These are phyloP conservation scores for Pardalotus punctatus DNA, from an alignment of 2,113 vertebrate species.

Conservation along the genomic window DNA sequence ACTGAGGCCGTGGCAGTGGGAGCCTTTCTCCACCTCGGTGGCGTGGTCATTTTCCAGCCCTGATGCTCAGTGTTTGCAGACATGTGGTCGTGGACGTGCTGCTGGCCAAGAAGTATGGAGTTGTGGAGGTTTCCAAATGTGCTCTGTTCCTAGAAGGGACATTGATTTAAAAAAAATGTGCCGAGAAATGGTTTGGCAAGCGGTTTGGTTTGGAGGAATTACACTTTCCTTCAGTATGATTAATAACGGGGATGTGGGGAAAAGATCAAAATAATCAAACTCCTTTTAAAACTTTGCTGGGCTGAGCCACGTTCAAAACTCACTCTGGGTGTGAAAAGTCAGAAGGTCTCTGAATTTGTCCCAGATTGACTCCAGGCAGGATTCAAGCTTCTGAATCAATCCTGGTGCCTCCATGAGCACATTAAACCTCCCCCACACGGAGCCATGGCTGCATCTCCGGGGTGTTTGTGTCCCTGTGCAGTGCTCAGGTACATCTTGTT, in stretches of 20 bases:
- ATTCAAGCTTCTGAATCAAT: neutral
- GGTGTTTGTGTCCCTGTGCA: accelerated
- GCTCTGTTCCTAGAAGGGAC: neutral
- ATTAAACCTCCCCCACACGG: neutral
- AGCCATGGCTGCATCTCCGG: accelerated
- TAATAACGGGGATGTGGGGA: neutral
- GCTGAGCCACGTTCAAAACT: neutral
- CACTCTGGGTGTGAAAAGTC: neutral
- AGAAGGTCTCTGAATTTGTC: neutral
- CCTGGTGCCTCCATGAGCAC: accelerated
- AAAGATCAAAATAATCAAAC: neutral
- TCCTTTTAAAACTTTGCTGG: neutral
- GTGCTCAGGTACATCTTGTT: accelerated
- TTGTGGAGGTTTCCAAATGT: neutral
- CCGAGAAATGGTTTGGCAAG: neutral
- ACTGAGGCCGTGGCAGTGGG: accelerated
- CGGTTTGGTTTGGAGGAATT: neutral
- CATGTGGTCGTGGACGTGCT: accelerated
- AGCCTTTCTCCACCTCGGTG: neutral
- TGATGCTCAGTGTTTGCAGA: accelerated
- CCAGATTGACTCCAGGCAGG: neutral
- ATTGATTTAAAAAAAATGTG: neutral
- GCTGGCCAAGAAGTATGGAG: neutral
- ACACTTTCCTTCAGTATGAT: neutral
- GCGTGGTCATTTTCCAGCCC: neutral